A percentile compares a stretch with the other conserved stretches of the same genome.
These are phyloP conservation scores for Eumeta japonica DNA, from an alignment of 1,140 invertebrate genomes.

Conservation along the genomic window DNA sequence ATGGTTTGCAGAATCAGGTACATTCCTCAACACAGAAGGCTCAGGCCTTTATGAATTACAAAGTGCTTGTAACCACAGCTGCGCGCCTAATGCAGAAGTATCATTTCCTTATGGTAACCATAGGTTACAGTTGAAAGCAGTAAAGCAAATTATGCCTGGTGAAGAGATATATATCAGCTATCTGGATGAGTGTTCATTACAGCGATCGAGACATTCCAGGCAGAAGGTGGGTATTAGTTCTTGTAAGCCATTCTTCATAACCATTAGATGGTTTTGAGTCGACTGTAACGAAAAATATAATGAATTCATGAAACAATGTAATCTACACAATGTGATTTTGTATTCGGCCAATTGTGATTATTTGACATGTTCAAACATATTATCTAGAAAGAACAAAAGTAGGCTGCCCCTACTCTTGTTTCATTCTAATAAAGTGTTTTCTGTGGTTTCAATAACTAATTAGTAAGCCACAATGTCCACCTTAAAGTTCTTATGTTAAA, in stretches of 20 bases:
- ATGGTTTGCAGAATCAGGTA: slow-evolving; percentile 71
- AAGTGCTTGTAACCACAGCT: slow-evolving; percentile 91
- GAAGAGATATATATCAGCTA: slow-evolving; percentile 93
- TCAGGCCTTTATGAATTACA: slow-evolving; percentile 84
- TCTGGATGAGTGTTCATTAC: slow-evolving; percentile 79
- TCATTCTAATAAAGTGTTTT: too few relatives aligned
- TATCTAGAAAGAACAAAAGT: too few relatives aligned
- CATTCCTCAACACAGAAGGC: slow-evolving; percentile 91
- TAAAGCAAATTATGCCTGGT: slow-evolving; percentile 71
- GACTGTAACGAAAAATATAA: too few relatives aligned
- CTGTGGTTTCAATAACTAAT: too few relatives aligned
- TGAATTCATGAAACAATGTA: background rate
- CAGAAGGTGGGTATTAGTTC: slow-evolving; percentile 66
- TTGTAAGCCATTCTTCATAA: too few relatives aligned
- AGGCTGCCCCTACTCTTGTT: too few relatives aligned
- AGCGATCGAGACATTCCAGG: slow-evolving; percentile 80
- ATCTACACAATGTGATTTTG: background rate
- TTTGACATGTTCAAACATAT: too few relatives aligned
- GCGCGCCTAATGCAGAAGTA: slow-evolving; percentile 82
- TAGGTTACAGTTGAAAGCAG: slow-evolving; percentile 73
- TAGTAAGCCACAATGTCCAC: too few relatives aligned
- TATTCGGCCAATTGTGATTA: too few relatives aligned
- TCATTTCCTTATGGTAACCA: slow-evolving; percentile 85
- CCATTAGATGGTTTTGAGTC: too few relatives aligned
- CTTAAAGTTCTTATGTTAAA: too few relatives aligned